These are phyloP conservation scores for Patella caerulea DNA, from an alignment of 2,888 invertebrate species.

Conservation along the genomic window DNA sequence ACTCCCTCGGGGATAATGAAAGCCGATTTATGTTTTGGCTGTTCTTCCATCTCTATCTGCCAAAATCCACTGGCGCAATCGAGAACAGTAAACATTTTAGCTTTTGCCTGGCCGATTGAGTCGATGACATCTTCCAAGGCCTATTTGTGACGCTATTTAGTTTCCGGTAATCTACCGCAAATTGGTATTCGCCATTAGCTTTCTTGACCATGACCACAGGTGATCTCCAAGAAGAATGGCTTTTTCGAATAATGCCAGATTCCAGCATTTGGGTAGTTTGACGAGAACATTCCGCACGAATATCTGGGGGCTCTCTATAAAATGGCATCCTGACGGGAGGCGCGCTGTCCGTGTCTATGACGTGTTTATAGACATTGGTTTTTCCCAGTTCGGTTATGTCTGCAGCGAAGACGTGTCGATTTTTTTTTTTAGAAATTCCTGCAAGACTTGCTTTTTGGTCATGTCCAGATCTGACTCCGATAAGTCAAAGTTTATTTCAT, in stretches of 20 bases:
- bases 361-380: constrained; percentile 34
- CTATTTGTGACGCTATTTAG: constrained; percentile 35
- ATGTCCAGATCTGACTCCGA: constrained; percentile 16
- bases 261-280: constrained; percentile 37
- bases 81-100: constrained; percentile 29
- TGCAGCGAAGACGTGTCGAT: constrained; percentile 25
- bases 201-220: too few species aligned
- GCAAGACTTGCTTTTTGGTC: neutral
- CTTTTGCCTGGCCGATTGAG: constrained; percentile 29
- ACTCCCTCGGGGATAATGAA: constrained; percentile 34
- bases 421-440: neutral
- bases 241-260: constrained; percentile 23
- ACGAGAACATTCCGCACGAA: constrained; percentile 19
- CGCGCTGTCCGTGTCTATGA: constrained; percentile 36
- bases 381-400: constrained; percentile 32
- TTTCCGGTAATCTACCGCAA: constrained; percentile 38
- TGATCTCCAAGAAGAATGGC: too few species aligned
- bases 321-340: constrained; percentile 26
- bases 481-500: constrained; percentile 21
- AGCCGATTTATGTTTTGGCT: constrained; percentile 34
- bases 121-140: constrained; percentile 36
- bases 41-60: constrained; percentile 30
- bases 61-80: constrained; percentile 36
- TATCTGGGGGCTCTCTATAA: constrained; percentile 31
- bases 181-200: constrained; percentile 34